A percentile compares a stretch with the other conserved stretches of the same genome.
Conservation (phyloP, 1,140 invertebrate species). For the Lordiphosa collinella region DNA sequence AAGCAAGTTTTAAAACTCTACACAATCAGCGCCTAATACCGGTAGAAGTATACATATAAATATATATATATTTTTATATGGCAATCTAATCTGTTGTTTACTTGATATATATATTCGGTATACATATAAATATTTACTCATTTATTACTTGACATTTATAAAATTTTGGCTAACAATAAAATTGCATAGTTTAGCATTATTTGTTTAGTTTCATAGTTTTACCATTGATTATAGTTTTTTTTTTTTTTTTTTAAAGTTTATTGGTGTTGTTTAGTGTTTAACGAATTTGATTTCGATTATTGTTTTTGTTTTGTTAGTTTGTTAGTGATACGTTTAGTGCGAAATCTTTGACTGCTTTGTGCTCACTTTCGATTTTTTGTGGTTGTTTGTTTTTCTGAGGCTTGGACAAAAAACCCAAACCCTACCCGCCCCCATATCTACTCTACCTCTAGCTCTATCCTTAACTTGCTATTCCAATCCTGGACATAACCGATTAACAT, state of each 20-base stretch:
- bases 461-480: background rate
- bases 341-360: constrained; percentile 69
- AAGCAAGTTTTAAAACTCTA: constrained; percentile 44
- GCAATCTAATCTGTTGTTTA: constrained; percentile 18
- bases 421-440: constrained; percentile 15
- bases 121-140: constrained; percentile 70
- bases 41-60: constrained; percentile 38
- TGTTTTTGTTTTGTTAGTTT: constrained; percentile 48
- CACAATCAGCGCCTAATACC: constrained; percentile 49
- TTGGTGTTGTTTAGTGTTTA: constrained; percentile 64
- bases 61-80: constrained; percentile 33
- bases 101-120: constrained; percentile 43
- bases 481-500: constrained; percentile 19
- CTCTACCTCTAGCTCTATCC: constrained; percentile 25
- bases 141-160: constrained; percentile 75
- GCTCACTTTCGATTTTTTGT: constrained; percentile 19
- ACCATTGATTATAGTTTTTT: constrained; percentile 42
- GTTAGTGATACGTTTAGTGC: constrained; percentile 72
- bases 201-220: constrained; percentile 59
- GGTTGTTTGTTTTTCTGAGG: too few species aligned
- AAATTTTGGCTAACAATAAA: constrained; percentile 78
- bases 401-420: background rate
- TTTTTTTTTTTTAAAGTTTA: constrained; percentile 42
- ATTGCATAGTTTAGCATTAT: constrained; percentile 65
- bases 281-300: constrained; percentile 68